Base-by-base conservation (phyloP, 1,140 invertebrate species). In the Telenomus remus region DNA sequence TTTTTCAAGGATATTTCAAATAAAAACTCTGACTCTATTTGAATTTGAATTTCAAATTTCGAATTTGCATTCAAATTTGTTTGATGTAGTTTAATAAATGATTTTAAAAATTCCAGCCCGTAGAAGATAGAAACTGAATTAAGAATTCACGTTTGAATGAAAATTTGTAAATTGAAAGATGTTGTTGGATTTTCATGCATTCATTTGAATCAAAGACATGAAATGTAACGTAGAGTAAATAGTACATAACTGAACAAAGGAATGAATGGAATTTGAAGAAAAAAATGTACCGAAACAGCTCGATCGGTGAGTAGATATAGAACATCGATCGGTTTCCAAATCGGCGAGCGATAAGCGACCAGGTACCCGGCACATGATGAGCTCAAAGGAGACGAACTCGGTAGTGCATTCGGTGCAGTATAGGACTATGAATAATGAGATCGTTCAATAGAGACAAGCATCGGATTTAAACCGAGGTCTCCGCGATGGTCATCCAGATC, bases 341-440 rank as follows among this genome's bases (percentile, higher is more conserved):
- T 66, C 44, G 35, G 5, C n/a, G 37, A 12, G 11, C 37, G 59
- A 70, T 76, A 70, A 69, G 27, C 72, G 43, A 34, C 4, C 39
- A n/a, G 46, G 60, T 73, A 66, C 57, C 56, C 56, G 46, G 50
- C 54, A 48, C 64, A 63, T 60, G 46, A 57, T 55, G 64, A 8
- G 53, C 15, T 70, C 57, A 60, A 76, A 76, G 60, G 55, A 76
- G 65, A 76, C 65, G 54, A 64, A 76, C 43, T 34, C 54, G 69
- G 59, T 27, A 6, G 19, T 27, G 19, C 19, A 27, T 57, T 48
- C 44, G 60, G 63, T 56, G 42, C 16, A 73, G 54, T 65, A 65
- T 76, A 64, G 49, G 60, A 48, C 64, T 68, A 76, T 76, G 73
- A 76, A 76, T 76, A 76, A 76, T 76, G 74, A 76, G 74, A 76